These are phyloP conservation scores for Brachymystax lenok DNA, from an alignment of 2,797 vertebrate genomes.

Conservation along the genomic window DNA sequence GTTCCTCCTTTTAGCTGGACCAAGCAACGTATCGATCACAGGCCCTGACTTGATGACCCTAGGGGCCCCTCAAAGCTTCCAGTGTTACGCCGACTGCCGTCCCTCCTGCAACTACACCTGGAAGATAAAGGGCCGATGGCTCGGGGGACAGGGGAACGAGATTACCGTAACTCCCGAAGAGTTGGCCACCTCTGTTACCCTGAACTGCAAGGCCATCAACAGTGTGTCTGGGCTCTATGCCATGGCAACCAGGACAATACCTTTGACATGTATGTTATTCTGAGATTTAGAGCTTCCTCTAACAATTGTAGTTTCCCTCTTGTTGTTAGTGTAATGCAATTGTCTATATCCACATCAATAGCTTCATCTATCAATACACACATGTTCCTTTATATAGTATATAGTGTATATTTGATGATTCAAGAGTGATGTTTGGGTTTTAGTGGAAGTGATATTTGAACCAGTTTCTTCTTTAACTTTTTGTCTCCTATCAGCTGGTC, in stretches of 20 bases:
- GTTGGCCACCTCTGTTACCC: background rate
- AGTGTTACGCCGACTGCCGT: conserved; percentile 53
- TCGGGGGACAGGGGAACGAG: conserved; percentile 40
- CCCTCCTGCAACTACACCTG: conserved; percentile 60
- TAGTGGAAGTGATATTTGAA: background rate
- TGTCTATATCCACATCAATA: conserved; percentile 31
- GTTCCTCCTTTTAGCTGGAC: conserved; percentile 40
- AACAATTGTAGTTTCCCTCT: background rate
- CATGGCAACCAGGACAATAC: conserved; percentile 7
- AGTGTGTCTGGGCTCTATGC: conserved; percentile 47
- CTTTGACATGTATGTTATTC: conserved; percentile 43
- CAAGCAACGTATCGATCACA: conserved; percentile 49
- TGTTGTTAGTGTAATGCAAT: conserved; percentile 46
- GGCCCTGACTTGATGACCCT: conserved; percentile 44
- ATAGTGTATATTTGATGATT: background rate
- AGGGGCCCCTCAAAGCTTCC: conserved; percentile 45
- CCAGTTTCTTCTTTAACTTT: conserved; percentile 32
- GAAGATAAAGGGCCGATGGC: conserved; percentile 41
- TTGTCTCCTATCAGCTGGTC: conserved; percentile 33
- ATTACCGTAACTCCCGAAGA: conserved; percentile 42
- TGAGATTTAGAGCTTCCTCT: background rate
- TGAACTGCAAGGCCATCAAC: conserved; percentile 25
- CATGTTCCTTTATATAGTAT: conserved; percentile 22
- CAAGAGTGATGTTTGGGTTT: background rate
- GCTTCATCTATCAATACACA: background rate